Base-by-base conservation (phyloP, 2,797 vertebrate species). In the Knipowitschia caucasica region DNA sequence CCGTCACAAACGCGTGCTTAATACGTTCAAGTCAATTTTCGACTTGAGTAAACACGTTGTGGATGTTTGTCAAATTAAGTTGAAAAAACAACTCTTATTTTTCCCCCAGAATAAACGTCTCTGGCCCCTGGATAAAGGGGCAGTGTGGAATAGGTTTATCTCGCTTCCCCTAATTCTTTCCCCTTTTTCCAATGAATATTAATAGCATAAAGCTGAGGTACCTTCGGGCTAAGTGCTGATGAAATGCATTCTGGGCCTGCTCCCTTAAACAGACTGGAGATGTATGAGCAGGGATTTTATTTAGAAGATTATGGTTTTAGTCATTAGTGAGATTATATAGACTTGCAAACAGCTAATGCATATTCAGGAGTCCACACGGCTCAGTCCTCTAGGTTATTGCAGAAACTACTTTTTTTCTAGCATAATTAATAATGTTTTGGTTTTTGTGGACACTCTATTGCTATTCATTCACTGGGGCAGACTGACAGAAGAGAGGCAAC, bases 11-110 rank as follows among this genome's bases (percentile, higher is more conserved):
- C 25, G 7, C 42, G n/a, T 24, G 8, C 24, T 44, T 25, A 44
- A 44, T 10, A 3, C 42, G 2, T 44, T 26, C 24, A 44, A 26
- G 23, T 26, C 24, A 17, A 26, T 44, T 44, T 44, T 44, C 42
- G 26, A 26, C 23, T 26, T 27, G 42, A 44, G 42, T 44, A 44
- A 44, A 27, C 24, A 44, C 24, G 42, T 44, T 44, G 9, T 44
- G 42, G 42, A 44, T 25, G 42, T 44, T 44, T 44, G 42, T 26
- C 23, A 14, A 25, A 44, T 44, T 44, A 44, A 27, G 42, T 44
- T 44, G 42, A 44, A 44, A 26, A 44, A 44, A 15, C 14, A 26
- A 15, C 42, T 26, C 39, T 24, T 42, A 14, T 42, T 44, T 26
- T 26, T 44, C 10, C 21, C 9, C 4, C 12, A 8, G 23, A 44